These are phyloP conservation scores for Hydrozoanthus gracilis DNA, from an alignment of 92 coral and sea anemone genomes.

Conservation along the genomic window DNA sequence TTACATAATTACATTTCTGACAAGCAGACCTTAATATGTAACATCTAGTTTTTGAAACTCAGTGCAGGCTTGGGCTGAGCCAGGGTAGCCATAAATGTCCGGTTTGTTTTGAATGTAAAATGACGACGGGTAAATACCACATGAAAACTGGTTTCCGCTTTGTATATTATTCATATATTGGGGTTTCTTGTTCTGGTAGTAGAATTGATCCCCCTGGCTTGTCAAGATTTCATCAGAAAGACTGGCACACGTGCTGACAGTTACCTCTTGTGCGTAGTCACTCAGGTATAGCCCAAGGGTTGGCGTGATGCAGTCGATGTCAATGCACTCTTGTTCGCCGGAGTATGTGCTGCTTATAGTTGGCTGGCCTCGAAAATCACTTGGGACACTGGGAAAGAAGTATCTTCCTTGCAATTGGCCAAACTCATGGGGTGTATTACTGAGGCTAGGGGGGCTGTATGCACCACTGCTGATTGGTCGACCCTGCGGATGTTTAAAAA, in stretches of 20 bases:
- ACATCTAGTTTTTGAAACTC: slow-evolving; percentile 23
- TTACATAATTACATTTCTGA: slow-evolving; percentile 25
- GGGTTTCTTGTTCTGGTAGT: slow-evolving; percentile 18
- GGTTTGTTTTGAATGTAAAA: slow-evolving; percentile 22
- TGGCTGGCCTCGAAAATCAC: slow-evolving; percentile 14
- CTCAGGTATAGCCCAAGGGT: slow-evolving; percentile 23
- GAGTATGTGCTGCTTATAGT: not conserved
- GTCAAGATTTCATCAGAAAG: not conserved
- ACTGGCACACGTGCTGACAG: slow-evolving; percentile 41
- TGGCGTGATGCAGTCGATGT: slow-evolving; percentile 26
- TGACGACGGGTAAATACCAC: slow-evolving; percentile 15
- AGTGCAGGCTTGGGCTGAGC: slow-evolving; percentile 3
- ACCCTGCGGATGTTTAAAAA: not conserved
- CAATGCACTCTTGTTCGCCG: not conserved
- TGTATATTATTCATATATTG: slow-evolving; percentile 34
- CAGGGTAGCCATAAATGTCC: not conserved
- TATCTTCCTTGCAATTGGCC: not conserved
- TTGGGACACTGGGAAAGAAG: not conserved
- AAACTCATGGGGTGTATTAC: slow-evolving; percentile 10
- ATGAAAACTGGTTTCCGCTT: slow-evolving; percentile 9
- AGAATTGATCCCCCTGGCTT: slow-evolving; percentile 21
- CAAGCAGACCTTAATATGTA: not conserved
- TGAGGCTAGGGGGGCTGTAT: not conserved
- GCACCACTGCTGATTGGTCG: not conserved
- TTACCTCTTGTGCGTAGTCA: slow-evolving; percentile 44